A percentile compares a stretch with the other conserved stretches of the same genome.
Conservation (phyloP, 2,888 invertebrate species). For the Mythimna impura region DNA sequence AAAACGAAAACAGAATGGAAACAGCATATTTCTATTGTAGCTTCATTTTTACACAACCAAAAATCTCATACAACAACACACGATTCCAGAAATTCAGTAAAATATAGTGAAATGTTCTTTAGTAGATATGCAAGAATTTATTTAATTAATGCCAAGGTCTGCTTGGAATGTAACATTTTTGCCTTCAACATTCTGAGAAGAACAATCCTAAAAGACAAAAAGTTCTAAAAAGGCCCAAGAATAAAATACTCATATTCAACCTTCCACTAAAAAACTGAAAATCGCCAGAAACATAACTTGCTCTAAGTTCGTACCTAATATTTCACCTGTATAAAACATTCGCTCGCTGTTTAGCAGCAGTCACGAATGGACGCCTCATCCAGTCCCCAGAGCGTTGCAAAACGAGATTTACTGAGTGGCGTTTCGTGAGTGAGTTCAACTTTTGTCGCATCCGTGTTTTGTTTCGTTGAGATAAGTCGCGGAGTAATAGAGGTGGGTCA, state of each 20-base stretch:
- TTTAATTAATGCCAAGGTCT: conserved; percentile 23
- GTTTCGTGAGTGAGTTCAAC: conserved; percentile 19
- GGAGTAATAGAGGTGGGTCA: conserved; percentile 17
- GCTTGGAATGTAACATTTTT: not conserved
- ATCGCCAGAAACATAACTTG: not conserved
- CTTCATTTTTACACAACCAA: not conserved
- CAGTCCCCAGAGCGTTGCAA: conserved; percentile 32
- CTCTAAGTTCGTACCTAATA: conserved; percentile 7
- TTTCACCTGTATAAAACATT: conserved; percentile 35
- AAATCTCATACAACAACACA: not conserved
- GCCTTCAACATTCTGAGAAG: too few species aligned
- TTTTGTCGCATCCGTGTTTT: conserved; percentile 41
- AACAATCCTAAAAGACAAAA: not conserved
- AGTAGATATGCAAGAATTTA: conserved; percentile 17
- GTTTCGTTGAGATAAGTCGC: conserved; percentile 14
- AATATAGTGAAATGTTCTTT: conserved; percentile 8
- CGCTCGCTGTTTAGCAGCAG: conserved; percentile 30
- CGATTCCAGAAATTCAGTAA: not conserved
- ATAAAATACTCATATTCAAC: not conserved
- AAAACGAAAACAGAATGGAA: too few species aligned
- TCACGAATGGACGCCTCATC: conserved; percentile 15
- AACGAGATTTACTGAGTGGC: conserved; percentile 39
- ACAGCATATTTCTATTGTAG: too few species aligned
- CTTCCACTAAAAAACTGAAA: not conserved
- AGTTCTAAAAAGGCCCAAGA: not conserved